Evolutionary conservation across 2,113 vertebrate genomes (phyloP).

Genomic region (Ophiodon elongatus): DNA sequence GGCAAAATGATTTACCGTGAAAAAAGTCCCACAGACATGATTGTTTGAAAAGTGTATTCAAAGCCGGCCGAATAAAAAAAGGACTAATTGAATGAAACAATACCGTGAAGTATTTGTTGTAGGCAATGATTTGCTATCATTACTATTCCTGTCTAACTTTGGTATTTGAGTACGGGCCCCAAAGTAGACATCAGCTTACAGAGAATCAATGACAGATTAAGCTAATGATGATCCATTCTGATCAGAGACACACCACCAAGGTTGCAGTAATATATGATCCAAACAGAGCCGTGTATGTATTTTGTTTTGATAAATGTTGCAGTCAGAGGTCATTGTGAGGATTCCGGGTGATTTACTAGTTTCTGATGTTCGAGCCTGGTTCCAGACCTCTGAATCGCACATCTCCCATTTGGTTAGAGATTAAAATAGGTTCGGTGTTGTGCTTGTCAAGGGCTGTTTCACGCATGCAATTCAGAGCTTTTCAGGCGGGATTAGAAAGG

Average conservation of each 20-base stretch:
- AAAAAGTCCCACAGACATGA: conserved; percentile 7
- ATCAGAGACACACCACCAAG: conserved; percentile 17
- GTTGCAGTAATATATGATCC: conserved; percentile 28
- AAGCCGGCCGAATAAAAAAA: background rate
- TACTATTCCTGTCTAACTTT: conserved; percentile 12
- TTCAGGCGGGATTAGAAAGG: background rate
- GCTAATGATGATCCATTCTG: conserved; percentile 38
- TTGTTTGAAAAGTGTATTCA: conserved; percentile 1
- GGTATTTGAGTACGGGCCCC: conserved; percentile 33
- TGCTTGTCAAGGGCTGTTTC: background rate
- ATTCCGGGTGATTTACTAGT: background rate
- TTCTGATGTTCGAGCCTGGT: background rate
- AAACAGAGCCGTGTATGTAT: background rate
- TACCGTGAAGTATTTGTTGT: conserved; percentile 12
- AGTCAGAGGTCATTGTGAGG: background rate
- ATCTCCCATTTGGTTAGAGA: background rate
- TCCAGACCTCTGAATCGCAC: conserved; percentile 8
- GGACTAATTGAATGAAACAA: conserved; percentile 24
- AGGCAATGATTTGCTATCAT: background rate
- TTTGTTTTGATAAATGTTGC: conserved; percentile 13
- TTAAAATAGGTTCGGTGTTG: background rate
- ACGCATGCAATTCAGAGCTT: background rate
- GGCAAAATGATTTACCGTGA: conserved; percentile 24
- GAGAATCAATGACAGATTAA: conserved; percentile 36
- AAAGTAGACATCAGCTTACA: conserved; percentile 35